Evolutionary conservation across 2,888 invertebrate genomes (phyloP).

Genomic region (Nomada lathburiana): DNA sequence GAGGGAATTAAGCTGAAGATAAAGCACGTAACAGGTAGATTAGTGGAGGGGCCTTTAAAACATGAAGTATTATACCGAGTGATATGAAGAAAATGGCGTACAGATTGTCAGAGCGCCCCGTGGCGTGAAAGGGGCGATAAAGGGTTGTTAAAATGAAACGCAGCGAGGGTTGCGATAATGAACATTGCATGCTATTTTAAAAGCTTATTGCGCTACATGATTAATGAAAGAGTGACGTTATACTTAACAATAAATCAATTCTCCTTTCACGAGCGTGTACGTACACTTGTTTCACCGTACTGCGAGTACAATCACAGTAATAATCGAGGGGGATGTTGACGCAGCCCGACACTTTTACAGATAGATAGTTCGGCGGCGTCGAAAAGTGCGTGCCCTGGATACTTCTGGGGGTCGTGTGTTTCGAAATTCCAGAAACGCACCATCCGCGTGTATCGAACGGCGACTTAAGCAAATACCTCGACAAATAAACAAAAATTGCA

Average conservation of each 20-base stretch:
- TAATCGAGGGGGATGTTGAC: constrained; percentile 33
- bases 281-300: not conserved
- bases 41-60: constrained; percentile 40
- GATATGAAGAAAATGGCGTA: constrained; percentile 7
- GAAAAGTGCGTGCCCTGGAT: too few species aligned
- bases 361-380: too few species aligned
- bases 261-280: not conserved
- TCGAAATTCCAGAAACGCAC: too few species aligned
- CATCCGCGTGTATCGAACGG: too few species aligned
- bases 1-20: constrained; percentile 14
- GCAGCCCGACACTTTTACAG: too few species aligned
- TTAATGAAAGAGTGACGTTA: constrained; percentile 39
- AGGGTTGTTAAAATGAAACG: constrained; percentile 36
- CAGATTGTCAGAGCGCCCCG: not conserved
- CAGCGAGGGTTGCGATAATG: constrained; percentile 26
- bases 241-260: not conserved
- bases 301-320: constrained; percentile 9
- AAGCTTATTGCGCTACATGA: constrained; percentile 28
- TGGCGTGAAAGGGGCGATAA: constrained; percentile 34
- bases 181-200: constrained; percentile 32
- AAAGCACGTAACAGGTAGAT: constrained; percentile 37
- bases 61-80: not conserved
- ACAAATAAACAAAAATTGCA: too few species aligned
- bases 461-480: too few species aligned
- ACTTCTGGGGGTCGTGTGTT: too few species aligned